These are phyloP conservation scores for Etheostoma perlongum DNA, from an alignment of 2,797 vertebrate genomes.

Conservation along the genomic window DNA sequence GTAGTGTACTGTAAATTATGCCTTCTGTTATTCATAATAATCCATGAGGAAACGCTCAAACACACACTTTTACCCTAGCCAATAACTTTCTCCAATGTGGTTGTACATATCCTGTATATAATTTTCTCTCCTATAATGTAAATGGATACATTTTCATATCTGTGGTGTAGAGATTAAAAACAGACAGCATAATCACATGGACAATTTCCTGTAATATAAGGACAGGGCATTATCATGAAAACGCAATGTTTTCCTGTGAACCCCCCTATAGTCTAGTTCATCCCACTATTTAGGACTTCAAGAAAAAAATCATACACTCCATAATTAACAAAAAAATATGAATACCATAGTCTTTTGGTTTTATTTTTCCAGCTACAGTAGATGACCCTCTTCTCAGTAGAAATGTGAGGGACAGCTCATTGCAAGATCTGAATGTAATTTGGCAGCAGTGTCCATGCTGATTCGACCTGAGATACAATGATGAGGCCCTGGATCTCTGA, in stretches of 20 bases:
- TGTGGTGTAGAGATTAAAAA: neutral
- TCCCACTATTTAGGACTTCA: neutral
- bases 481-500: conserved; percentile 60
- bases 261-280: neutral
- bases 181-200: neutral
- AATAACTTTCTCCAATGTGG: neutral
- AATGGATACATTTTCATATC: neutral
- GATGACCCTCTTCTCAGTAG: conserved; percentile 1
- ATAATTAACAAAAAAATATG: neutral
- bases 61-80: conserved; percentile 3
- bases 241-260: neutral
- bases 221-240: neutral
- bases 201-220: neutral
- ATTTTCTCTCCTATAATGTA: neutral
- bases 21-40: conserved; percentile 1
- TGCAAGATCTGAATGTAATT: conserved; percentile 36
- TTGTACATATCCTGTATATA: neutral
- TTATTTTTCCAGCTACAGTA: conserved; percentile 17
- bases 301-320: neutral
- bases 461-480: conserved; percentile 60
- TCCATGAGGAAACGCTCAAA: neutral
- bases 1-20: conserved; percentile 44
- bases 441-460: conserved; percentile 57
- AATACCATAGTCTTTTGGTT: neutral
- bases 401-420: conserved; percentile 39